A percentile compares a stretch with the other conserved stretches of the same genome.
Evolutionary conservation across 2,797 vertebrate genomes (phyloP).

Genomic region (Parauchenoglanis punctatus): DNA sequence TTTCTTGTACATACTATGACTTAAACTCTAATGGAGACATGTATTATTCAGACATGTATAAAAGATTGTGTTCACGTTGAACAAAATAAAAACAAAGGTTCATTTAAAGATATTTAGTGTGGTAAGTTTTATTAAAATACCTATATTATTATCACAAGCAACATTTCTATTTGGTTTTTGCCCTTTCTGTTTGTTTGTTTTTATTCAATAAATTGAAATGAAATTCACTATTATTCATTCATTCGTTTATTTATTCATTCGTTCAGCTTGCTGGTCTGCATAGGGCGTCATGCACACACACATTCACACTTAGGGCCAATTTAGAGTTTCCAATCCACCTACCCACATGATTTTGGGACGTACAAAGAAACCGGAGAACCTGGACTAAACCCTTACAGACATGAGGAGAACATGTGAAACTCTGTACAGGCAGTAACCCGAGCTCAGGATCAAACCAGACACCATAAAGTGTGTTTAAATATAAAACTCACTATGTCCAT

Average conservation of each 20-base stretch:
- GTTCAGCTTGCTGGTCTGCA: background rate
- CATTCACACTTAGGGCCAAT: background rate
- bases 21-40: constrained; percentile 28
- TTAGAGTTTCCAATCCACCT: background rate
- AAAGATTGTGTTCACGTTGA: background rate
- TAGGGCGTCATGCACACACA: background rate
- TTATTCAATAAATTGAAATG: no score
- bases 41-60: background rate
- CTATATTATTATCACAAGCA: background rate
- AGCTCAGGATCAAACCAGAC: background rate
- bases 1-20: constrained; percentile 45
- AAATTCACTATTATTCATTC: background rate
- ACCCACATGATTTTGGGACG: background rate
- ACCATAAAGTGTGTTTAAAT: background rate
- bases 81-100: background rate
- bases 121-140: background rate
- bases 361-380: background rate
- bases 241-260: background rate
- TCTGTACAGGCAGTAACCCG: background rate
- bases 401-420: background rate
- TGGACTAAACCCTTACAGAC: background rate
- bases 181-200: background rate
- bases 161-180: background rate
- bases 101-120: background rate
- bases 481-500: background rate